A percentile compares a stretch with the other conserved stretches of the same genome.
These are phyloP conservation scores for Chrysotoxum bicinctum DNA, from an alignment of 2,888 invertebrate genomes.

Conservation along the genomic window DNA sequence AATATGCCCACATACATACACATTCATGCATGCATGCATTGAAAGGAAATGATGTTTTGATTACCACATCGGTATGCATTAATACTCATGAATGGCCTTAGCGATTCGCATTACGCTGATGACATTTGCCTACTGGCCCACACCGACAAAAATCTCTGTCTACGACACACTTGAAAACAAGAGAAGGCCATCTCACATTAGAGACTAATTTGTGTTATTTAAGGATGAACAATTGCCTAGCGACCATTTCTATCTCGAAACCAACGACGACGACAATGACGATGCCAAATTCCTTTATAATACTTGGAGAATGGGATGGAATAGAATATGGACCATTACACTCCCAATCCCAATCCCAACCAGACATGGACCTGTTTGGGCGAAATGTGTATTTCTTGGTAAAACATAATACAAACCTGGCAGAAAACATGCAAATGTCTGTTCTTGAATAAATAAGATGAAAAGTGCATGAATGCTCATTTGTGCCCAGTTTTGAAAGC, in stretches of 20 bases:
- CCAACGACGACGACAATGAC: background rate
- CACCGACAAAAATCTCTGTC: background rate
- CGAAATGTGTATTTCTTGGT: background rate
- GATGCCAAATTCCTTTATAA: background rate
- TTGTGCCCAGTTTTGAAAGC: conserved; percentile 17
- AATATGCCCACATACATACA: background rate
- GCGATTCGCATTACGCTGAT: conserved; percentile 25
- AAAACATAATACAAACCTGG: background rate
- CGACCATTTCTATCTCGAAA: background rate
- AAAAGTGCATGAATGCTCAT: conserved; percentile 33
- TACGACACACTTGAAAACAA: background rate
- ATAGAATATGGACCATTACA: background rate
- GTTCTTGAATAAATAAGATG: conserved; percentile 26
- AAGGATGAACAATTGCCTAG: conserved; percentile 12
- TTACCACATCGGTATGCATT: conserved; percentile 23
- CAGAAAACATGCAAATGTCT: conserved; percentile 29
- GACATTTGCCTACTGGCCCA: conserved; percentile 6
- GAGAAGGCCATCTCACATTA: background rate
- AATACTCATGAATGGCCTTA: conserved; percentile 5
- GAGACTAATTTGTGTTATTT: conserved; percentile 10
- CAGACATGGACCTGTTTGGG: background rate
- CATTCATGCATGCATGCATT: background rate
- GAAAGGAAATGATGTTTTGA: conserved; percentile 43
- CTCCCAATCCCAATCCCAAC: background rate
- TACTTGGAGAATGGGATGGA: background rate